Evolutionary conservation across 1,140 invertebrate genomes (phyloP).

Genomic region (Apocrypta bakeri): DNA sequence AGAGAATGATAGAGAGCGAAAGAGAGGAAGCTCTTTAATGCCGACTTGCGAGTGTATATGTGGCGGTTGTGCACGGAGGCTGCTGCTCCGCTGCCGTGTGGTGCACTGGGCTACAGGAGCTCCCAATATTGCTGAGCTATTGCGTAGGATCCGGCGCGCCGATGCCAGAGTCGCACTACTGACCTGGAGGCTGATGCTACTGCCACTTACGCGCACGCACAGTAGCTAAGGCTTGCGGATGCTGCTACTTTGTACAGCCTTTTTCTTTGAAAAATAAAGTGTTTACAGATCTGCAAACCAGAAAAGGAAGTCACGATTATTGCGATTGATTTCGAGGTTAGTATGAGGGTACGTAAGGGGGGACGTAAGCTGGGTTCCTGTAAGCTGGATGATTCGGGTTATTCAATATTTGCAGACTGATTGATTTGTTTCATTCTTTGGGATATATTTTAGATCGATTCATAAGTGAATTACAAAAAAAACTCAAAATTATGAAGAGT

Average conservation of each 20-base stretch:
- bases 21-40: not conserved
- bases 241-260: not conserved
- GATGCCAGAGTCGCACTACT: constrained; percentile 42
- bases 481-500: too few species aligned
- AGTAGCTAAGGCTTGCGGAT: not conserved
- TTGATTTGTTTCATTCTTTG: too few species aligned
- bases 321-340: constrained; percentile 35
- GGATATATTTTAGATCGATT: too few species aligned
- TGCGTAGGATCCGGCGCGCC: not conserved
- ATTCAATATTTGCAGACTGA: constrained; percentile 9
- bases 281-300: not conserved
- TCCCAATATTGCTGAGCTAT: not conserved
- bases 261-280: constrained; percentile 28
- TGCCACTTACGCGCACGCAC: not conserved
- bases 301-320: not conserved
- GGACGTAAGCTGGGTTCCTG: not conserved
- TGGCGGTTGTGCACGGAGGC: not conserved
- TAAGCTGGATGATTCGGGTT: too few species aligned
- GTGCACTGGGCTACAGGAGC: not conserved
- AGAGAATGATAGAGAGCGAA: not conserved
- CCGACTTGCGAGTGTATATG: not conserved
- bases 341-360: not conserved
- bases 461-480: too few species aligned
- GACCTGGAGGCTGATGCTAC: constrained; percentile 35
- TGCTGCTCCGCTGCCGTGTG: not conserved